Conservation (phyloP, 2,888 invertebrate genomes). For the Cheilosia vulpina region DNA sequence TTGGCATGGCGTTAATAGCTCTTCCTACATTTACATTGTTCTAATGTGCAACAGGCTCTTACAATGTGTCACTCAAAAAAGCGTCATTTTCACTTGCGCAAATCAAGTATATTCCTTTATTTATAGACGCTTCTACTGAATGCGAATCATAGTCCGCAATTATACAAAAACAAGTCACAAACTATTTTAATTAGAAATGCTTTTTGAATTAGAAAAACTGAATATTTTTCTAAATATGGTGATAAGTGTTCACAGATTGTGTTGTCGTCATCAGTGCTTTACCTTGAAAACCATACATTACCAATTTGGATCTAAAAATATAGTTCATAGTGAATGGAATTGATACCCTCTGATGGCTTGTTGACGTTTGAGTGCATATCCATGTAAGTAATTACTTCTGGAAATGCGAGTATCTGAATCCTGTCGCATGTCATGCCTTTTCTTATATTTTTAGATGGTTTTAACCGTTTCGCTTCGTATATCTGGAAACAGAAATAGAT, state of each 20-base stretch:
- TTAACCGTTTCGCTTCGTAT: conserved; percentile 4
- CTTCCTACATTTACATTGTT: no score
- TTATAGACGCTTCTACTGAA: neutral
- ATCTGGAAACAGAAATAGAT: conserved; percentile 33
- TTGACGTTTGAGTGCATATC: conserved; percentile 10
- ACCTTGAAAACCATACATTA: neutral
- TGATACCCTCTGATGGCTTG: neutral
- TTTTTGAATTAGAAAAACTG: no score
- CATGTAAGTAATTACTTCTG: conserved; percentile 14
- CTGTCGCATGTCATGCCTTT: conserved; percentile 4
- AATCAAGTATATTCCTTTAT: neutral
- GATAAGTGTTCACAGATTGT: no score
- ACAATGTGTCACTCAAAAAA: no score
- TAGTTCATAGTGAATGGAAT: neutral
- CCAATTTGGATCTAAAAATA: conserved; percentile 37
- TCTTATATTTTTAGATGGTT: neutral
- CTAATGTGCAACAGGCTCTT: no score
- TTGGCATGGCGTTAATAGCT: no score
- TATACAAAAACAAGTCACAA: conserved; percentile 6
- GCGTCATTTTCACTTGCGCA: no score
- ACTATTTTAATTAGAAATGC: conserved; percentile 27
- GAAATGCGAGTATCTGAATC: conserved; percentile 2
- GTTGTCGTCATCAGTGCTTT: conserved; percentile 23
- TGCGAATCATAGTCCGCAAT: conserved; percentile 6
- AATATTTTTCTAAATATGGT: no score